These are phyloP conservation scores for Melikaiella ostensackeni DNA, from an alignment of 2,888 invertebrate genomes.

Conservation along the genomic window DNA sequence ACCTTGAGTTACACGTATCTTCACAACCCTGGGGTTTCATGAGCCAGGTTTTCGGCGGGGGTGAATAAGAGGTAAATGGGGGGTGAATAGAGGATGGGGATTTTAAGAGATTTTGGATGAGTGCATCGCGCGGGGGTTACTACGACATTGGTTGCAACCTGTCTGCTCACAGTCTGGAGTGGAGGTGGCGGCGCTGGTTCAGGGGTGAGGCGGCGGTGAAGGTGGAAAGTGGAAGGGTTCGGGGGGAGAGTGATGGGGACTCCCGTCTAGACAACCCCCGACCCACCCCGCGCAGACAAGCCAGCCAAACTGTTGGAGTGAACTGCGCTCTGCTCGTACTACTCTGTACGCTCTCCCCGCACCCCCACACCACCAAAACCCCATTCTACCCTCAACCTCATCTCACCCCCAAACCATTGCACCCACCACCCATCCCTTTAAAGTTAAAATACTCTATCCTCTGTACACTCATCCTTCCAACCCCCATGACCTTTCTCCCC, in stretches of 20 bases:
- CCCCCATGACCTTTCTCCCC: constrained; percentile 54
- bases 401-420: constrained; percentile 58
- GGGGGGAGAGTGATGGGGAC: constrained; percentile 59
- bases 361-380: constrained; percentile 45
- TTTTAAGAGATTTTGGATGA: constrained; percentile 71
- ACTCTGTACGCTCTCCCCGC: constrained; percentile 47
- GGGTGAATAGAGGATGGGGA: constrained; percentile 46
- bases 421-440: constrained; percentile 48
- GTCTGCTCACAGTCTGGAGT: constrained; percentile 69
- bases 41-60: background rate
- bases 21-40: background rate
- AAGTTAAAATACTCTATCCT: constrained; percentile 74
- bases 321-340: constrained; percentile 67
- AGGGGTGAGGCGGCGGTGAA: constrained; percentile 51
- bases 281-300: constrained; percentile 70
- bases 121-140: constrained; percentile 65
- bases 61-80: constrained; percentile 12
- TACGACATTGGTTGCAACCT: constrained; percentile 73
- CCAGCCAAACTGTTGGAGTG: constrained; percentile 75
- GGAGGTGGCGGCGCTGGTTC: constrained; percentile 45
- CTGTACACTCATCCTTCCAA: constrained; percentile 58
- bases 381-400: constrained; percentile 57
- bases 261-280: constrained; percentile 75
- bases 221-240: constrained; percentile 23
- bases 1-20: background rate